Conservation (phyloP, 2,888 invertebrate genomes). For the Ceramica pisi region DNA sequence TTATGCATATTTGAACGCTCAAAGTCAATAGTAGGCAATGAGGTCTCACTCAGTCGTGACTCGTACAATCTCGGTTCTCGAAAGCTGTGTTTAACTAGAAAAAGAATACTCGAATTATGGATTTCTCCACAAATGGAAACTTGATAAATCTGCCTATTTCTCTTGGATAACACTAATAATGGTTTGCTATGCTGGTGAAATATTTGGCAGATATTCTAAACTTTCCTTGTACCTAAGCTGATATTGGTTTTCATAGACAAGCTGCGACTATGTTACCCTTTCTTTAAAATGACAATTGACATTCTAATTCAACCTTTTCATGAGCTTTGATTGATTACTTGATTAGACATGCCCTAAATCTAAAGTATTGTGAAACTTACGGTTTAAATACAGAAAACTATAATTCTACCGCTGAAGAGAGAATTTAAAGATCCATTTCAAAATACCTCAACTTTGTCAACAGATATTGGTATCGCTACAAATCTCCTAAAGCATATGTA, state of each 20-base stretch:
- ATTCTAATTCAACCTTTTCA: background rate
- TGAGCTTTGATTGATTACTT: no score
- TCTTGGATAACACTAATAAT: background rate
- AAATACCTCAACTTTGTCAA: constrained; percentile 10
- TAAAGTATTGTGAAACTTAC: background rate
- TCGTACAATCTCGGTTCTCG: constrained; percentile 18
- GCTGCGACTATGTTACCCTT: background rate
- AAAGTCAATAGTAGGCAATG: constrained; percentile 42
- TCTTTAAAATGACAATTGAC: no score
- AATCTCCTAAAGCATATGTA: constrained; percentile 23
- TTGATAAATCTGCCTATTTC: constrained; percentile 21
- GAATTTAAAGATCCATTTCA: constrained; percentile 1
- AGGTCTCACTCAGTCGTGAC: constrained; percentile 38
- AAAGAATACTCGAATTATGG: constrained; percentile 13
- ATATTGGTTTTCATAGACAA: background rate
- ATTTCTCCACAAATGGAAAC: constrained; percentile 21
- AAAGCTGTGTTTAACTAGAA: constrained; percentile 16
- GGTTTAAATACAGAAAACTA: background rate
- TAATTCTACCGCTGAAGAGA: background rate
- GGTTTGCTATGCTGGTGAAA: no score
- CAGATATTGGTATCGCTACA: constrained; percentile 45
- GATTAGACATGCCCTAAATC: background rate
- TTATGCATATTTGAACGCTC: constrained; percentile 34
- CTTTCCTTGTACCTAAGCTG: background rate
- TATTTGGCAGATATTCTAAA: background rate